Evolutionary conservation across 1,140 invertebrate genomes (phyloP), one percentile per base, ranked within the genome.

Genomic region (Eriosoma lanigerum): DNA sequence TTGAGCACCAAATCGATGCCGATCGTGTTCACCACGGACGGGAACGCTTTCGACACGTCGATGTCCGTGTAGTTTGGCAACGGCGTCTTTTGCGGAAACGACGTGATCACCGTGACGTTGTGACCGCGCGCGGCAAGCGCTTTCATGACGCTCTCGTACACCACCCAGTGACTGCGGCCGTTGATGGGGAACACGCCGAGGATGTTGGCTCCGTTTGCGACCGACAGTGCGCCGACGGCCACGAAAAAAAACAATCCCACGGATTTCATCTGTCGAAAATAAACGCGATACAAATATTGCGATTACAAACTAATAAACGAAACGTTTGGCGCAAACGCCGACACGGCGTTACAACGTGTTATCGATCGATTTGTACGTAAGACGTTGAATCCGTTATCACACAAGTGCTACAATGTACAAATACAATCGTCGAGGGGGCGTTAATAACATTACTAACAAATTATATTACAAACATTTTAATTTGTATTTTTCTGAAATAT

Each of bases 21-120:
- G 3, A 81, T 4, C 15, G 26, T 38, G 24, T 81, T 81, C 5
- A 76, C 32, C 0, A 26, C 73, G 1, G 26, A 15, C 17, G 70
- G 54, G 0, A 66, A 66, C 24, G 50, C 0, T 5, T 38, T 54
- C 6, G 72, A 76, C 19, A 84, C 68, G 38, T 80, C 82, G 24
- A 89, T 82, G 82, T 90, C 88, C 9, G 83, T 86, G 56, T 88
- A 89, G 83, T 90, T 90, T 4, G 86, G 83, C 3, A 87, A 81
- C 0, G 87, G 85, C 44, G 84, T 84, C 78, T 88, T 88, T 10
- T 87, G 83, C 0, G 87, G 85, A 82, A 88, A 89, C 4, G 87
- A 83, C 72, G 83, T 85, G 13, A 85, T 60, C 1, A 86, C 83
- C 0, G 83, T 84, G 0, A 86, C 29, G 15, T 85, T 68, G 81